Base-by-base conservation (phyloP, 2,113 vertebrate genomes). In the Tretioscincus oriximinensis region DNA sequence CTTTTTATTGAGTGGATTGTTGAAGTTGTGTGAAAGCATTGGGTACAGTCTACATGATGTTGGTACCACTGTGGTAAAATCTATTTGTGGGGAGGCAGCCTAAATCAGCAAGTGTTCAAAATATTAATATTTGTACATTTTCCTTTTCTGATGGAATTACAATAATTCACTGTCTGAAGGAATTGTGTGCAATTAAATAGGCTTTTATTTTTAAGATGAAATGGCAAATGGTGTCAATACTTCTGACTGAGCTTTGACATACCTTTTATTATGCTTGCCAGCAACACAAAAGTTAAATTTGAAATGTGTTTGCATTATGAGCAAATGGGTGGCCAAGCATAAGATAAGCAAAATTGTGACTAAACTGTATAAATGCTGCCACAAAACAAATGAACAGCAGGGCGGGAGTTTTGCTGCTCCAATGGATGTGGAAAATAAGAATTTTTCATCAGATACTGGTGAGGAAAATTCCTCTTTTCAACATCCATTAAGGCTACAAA, bases 91-190 rank as follows among this genome's bases (percentile, higher is more conserved):
- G 88, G 84, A 93, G 92, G 93, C 89, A 91, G 89, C 92, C 88
- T 93, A 92, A 94, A 93, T 92, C 94, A 95, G 91, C 66, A 67
- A 85, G 76, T 92, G 91, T 89, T 93, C 88, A 90, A 92, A 92
- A 89, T 93, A 92, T 86, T 93, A 77, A 29, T 94, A 95, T 95
- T 94, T 94, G 93, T 93, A 90, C 93, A 96, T 93, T 90, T 95
- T 94, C 89, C 88, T 92, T 95, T 95, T 94, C 94, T 95, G 90
- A 92, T 95, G 94, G 94, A 95, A 95, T 95, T 90, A 92, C 92
- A 95, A 95, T 95, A 95, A 95, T 95, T 94, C 92, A 94, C 94
- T 95, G 95, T 95, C 95, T 96, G 95, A 94, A 95, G 93, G 90
- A 88, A 94, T 92, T 91, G 93, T 72, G 91, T 94, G 93, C 91